Conservation (phyloP, 2,797 vertebrate species). For the Buceros bicornis region DNA sequence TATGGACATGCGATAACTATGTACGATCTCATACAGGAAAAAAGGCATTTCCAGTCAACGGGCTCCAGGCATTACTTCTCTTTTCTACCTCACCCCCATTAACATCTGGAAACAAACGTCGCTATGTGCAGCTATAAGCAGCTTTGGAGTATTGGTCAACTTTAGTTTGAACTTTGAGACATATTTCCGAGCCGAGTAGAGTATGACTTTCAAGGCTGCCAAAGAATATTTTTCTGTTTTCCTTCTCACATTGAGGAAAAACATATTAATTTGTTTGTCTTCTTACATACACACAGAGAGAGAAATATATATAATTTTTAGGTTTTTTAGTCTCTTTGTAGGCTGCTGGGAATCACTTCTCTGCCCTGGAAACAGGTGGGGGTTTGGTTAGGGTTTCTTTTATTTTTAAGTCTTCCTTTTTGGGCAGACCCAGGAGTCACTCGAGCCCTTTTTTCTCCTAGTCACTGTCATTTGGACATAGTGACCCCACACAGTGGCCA, state of each 20-base stretch:
- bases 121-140: not conserved
- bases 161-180: conserved; percentile 32
- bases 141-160: conserved; percentile 17
- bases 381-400: not conserved
- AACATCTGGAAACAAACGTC: conserved; percentile 27
- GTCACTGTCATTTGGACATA: not conserved
- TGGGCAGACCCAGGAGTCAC: not conserved
- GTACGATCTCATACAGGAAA: not conserved
- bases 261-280: not conserved
- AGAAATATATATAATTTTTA: not conserved
- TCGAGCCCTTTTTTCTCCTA: not conserved
- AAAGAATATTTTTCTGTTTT: conserved; percentile 34
- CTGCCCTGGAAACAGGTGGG: not conserved
- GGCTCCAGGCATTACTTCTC: not conserved
- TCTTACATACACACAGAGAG: not conserved
- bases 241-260: not conserved
- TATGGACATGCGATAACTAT: not conserved
- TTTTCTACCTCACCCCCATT: conserved; percentile 12
- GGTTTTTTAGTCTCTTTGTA: not conserved
- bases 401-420: not conserved
- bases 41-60: not conserved
- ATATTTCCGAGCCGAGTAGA: conserved; percentile 13
- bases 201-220: not conserved
- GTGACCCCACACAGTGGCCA: not conserved
- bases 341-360: not conserved